Base-by-base conservation (phyloP, 1,140 invertebrate genomes). In the Euura lappo region DNA sequence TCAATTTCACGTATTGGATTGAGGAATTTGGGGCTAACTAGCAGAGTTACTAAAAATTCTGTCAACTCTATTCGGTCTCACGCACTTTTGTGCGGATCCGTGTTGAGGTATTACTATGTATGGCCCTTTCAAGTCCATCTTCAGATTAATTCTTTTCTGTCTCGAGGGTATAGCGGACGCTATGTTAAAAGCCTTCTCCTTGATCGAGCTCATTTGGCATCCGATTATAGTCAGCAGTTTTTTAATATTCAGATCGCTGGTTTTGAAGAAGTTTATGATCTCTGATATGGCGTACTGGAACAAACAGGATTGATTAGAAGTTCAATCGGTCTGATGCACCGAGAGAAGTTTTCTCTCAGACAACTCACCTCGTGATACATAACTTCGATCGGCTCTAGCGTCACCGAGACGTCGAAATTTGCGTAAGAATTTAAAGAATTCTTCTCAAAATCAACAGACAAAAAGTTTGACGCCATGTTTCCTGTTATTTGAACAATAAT, bases 71-170 rank as follows among this genome's bases (percentile, higher is more conserved):
- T 28, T 28, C 28, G 28, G 28, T 28, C 28, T 28, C 28, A 88
- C 89, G 84, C 88, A 95, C 94, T 92, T 94, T 81, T 93, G 91
- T 44, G 93, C 84, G 65, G 93, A 93, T 60, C 94, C 94, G 79
- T 91, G 89, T 85, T 96, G 93, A 3, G 94, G 94, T 74, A 96
- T 88, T 2, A 96, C 91, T 65, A 96, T 84, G 76, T 94, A 94
- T 0, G 94, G 94, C 47, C 94, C 92, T 84, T 93, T 94, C 44
- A 96, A 85, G 76, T 95, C 93, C 51, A 96, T 88, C 80, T 93
- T 93, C 2, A 96, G 79, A 79, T 94, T 91, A 78, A 94, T 89
- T 77, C 93, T 91, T 79, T 93, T 92, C 72, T 91, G 89, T 51
- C 92, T 89, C 11, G 90, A 78, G 47, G 82, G 68, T 65, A 88